These are phyloP conservation scores for Catostomus latipinnis DNA, from an alignment of 2,797 vertebrate genomes.

Conservation along the genomic window DNA sequence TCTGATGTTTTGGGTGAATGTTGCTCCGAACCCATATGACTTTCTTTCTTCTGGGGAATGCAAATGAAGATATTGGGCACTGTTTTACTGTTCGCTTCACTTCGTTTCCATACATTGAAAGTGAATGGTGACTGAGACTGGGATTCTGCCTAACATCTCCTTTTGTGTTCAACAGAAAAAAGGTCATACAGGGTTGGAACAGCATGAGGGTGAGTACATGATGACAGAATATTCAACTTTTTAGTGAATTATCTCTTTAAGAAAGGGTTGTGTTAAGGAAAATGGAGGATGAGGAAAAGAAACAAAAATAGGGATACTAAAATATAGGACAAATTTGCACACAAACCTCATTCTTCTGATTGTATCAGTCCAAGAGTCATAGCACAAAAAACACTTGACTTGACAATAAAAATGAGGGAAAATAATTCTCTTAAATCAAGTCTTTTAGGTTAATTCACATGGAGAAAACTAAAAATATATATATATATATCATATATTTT, in stretches of 20 bases:
- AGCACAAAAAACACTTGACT: background rate
- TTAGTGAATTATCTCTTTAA: background rate
- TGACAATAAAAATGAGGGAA: background rate
- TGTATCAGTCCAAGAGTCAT: slow-evolving; percentile 8
- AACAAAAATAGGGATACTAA: slow-evolving; percentile 4
- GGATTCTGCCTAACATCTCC: no score
- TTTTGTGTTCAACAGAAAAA: no score
- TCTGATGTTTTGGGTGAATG: no score
- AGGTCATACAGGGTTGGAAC: no score
- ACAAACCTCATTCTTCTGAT: slow-evolving; percentile 8
- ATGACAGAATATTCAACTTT: no score
- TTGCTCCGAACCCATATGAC: no score
- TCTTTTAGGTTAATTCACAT: background rate
- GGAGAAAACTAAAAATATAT: background rate
- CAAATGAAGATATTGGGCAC: no score
- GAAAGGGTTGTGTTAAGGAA: background rate
- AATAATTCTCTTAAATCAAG: background rate
- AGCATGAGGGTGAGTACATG: no score
- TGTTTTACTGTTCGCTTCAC: no score
- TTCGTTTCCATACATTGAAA: no score
- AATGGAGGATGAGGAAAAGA: slow-evolving; percentile 21
- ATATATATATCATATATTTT: background rate
- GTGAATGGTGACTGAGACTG: no score
- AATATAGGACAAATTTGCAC: background rate
- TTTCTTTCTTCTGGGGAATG: no score